These are phyloP conservation scores for Haliaeetus leucogaster DNA, from an alignment of 2,113 vertebrate species.

Conservation along the genomic window DNA sequence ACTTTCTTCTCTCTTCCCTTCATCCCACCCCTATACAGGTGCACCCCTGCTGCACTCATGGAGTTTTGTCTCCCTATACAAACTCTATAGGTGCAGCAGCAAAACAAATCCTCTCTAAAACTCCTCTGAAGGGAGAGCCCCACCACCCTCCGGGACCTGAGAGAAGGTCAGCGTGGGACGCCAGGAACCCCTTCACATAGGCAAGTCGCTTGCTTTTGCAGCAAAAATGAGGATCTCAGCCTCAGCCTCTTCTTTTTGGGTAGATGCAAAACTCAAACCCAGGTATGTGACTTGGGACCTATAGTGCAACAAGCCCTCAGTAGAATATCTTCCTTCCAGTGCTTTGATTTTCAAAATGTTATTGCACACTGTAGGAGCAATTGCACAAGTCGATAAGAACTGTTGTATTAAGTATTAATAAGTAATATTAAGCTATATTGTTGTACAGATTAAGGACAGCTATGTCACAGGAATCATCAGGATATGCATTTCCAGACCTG, in stretches of 20 bases:
- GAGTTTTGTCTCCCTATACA: background rate
- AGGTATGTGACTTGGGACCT: conserved; percentile 1
- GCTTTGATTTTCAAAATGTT: background rate
- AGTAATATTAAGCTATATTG: background rate
- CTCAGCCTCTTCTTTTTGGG: conserved; percentile 64
- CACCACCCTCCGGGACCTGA: conserved; percentile 53
- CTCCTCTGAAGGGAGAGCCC: conserved; percentile 54
- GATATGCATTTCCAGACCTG: background rate
- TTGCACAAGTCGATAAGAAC: background rate
- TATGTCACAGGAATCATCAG: background rate
- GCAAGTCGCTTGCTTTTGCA: conserved; percentile 60
- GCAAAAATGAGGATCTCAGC: conserved; percentile 59
- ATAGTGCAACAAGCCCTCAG: background rate
- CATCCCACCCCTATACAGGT: background rate
- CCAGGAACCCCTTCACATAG: conserved; percentile 60
- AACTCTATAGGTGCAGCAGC: conserved; percentile 49
- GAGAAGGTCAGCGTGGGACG: conserved; percentile 9
- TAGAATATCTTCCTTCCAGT: background rate
- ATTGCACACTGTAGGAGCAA: background rate
- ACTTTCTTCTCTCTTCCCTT: background rate
- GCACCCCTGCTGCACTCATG: background rate
- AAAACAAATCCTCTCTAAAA: conserved; percentile 67
- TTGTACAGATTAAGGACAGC: background rate
- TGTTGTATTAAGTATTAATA: background rate
- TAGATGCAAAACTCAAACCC: conserved; percentile 71